A percentile compares a stretch with the other conserved stretches of the same genome.
These are phyloP conservation scores for Standfussiana lucernea DNA, from an alignment of 2,888 invertebrate species.

Conservation along the genomic window DNA sequence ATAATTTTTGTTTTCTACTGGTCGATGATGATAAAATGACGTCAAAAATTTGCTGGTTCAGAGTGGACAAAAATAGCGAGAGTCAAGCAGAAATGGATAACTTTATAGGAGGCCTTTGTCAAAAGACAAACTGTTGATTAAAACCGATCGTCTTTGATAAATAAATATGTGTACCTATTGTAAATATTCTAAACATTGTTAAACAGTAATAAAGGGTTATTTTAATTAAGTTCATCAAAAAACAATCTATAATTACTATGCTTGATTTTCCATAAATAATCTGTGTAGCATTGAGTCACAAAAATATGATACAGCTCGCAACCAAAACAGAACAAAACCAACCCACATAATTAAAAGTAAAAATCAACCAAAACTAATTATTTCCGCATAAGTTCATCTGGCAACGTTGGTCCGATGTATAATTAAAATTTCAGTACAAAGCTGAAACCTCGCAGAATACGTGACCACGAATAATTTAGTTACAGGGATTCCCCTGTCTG, in stretches of 20 bases:
- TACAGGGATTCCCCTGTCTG: conserved; percentile 82
- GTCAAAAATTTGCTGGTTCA: not conserved
- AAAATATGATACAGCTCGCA: not conserved
- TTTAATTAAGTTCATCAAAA: not conserved
- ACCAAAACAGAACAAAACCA: conserved; percentile 6
- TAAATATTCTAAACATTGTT: not conserved
- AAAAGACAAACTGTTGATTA: not conserved
- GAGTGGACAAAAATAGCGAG: not conserved
- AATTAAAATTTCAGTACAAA: conserved; percentile 89
- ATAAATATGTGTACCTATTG: not conserved
- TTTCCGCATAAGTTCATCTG: conserved; percentile 58
- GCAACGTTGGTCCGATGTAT: conserved; percentile 66
- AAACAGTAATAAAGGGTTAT: not conserved
- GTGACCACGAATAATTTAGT: conserved; percentile 88
- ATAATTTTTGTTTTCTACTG: no score
- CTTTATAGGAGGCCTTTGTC: no score
- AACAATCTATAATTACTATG: not conserved
- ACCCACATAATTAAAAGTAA: conserved; percentile 26
- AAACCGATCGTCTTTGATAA: not conserved
- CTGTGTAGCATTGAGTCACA: not conserved
- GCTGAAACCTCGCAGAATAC: conserved; percentile 82
- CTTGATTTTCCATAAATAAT: not conserved
- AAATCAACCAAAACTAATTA: conserved; percentile 54
- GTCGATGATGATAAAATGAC: not conserved
- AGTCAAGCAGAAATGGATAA: not conserved